Conservation (phyloP, 2,888 invertebrate genomes). For the Lampropteryx suffumata region DNA sequence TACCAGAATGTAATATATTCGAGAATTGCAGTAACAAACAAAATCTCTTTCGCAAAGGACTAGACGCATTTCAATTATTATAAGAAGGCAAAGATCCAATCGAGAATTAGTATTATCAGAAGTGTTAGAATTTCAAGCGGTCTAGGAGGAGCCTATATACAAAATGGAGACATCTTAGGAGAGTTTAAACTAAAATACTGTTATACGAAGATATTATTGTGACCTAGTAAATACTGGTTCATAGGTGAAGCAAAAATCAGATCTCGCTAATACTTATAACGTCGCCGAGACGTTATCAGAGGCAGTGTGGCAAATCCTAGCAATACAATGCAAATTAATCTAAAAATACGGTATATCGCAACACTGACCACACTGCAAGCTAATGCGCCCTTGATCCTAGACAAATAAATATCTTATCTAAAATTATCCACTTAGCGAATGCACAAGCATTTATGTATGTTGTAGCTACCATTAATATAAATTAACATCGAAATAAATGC, state of each 20-base stretch:
- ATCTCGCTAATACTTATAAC: conserved; percentile 68
- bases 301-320: conserved; percentile 52
- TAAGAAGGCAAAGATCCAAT: conserved; percentile 81
- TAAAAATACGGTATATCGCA: conserved; percentile 57
- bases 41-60: conserved; percentile 81
- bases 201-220: conserved; percentile 59
- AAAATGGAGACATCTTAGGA: conserved; percentile 60
- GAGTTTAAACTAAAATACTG: conserved; percentile 76
- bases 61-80: conserved; percentile 78
- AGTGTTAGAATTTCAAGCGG: conserved; percentile 48
- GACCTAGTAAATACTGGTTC: conserved; percentile 70
- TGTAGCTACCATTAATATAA: conserved; percentile 80
- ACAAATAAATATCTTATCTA: conserved; percentile 75
- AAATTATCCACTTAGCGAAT: conserved; percentile 69
- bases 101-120: conserved; percentile 55
- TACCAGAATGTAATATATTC: conserved; percentile 55
- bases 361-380: conserved; percentile 54
- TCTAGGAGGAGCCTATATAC: conserved; percentile 59
- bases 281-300: conserved; percentile 40
- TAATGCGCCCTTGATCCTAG: conserved; percentile 47
- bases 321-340: conserved; percentile 63
- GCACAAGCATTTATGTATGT: conserved; percentile 76
- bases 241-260: conserved; percentile 65
- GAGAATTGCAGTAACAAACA: conserved; percentile 60
- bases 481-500: conserved; percentile 82